Evolutionary conservation across 2,797 vertebrate genomes (phyloP).

Genomic region (Cygnus olor): DNA sequence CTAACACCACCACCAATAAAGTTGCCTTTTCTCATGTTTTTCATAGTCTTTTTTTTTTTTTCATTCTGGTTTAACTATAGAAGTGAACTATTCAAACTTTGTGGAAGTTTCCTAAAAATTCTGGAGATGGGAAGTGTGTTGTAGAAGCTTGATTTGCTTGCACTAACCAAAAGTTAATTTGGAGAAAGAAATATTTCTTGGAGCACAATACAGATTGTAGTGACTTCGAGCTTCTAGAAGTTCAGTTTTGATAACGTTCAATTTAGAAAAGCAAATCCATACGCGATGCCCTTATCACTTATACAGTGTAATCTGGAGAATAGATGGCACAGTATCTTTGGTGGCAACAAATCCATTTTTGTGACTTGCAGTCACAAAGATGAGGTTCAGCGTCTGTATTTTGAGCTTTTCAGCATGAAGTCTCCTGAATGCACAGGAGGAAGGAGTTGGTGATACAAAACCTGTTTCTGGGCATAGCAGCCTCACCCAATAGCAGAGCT

Average conservation of each 20-base stretch:
- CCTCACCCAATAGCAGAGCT: neutral
- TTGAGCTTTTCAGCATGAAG: neutral
- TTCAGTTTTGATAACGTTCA: neutral
- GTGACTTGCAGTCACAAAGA: neutral
- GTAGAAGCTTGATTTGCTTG: neutral
- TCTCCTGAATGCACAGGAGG: neutral
- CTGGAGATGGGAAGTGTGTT: neutral
- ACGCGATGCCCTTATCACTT: neutral
- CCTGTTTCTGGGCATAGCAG: neutral
- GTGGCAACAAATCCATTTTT: neutral
- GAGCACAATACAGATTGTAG: neutral
- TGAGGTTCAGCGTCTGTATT: neutral
- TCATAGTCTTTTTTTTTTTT: neutral
- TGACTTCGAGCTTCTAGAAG: neutral
- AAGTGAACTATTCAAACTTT: neutral
- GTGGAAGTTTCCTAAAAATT: neutral
- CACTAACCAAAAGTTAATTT: neutral
- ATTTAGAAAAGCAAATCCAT: neutral
- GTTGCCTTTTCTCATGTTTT: neutral
- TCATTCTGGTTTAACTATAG: accelerated
- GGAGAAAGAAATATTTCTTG: neutral
- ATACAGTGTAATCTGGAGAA: neutral
- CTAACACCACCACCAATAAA: neutral
- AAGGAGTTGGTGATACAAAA: neutral
- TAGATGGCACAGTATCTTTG: accelerated